Evolutionary conservation across 2,888 invertebrate species (phyloP).

Genomic region (Catotricha subobsoleta): DNA sequence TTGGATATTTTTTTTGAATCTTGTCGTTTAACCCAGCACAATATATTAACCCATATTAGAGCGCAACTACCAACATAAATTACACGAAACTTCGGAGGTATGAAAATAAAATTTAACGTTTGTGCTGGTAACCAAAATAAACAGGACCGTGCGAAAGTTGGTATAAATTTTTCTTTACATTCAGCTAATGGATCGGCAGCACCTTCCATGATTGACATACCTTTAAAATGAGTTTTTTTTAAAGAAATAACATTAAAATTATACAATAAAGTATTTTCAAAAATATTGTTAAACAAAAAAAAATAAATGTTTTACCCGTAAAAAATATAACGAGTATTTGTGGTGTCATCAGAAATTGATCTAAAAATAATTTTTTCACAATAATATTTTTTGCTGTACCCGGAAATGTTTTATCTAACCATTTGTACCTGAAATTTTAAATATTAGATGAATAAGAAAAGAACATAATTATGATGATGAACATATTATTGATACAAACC

Average conservation of each 20-base stretch:
- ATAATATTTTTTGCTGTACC: conserved; percentile 46
- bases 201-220: conserved; percentile 56
- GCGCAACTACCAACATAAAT: conserved; percentile 61
- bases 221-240: conserved; percentile 29
- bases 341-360: conserved; percentile 64
- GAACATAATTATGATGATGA: background rate
- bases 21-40: conserved; percentile 61
- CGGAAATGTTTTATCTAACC: conserved; percentile 48
- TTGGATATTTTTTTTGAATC: background rate
- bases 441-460: conserved; percentile 8
- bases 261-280: background rate
- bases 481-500: conserved; percentile 29
- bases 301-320: conserved; percentile 36
- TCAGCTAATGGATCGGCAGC: conserved; percentile 52
- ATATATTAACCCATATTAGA: conserved; percentile 68
- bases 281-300: background rate
- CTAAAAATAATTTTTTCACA: conserved; percentile 48
- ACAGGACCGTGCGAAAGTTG: conserved; percentile 57
- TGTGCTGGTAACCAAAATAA: conserved; percentile 72
- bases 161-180: conserved; percentile 47
- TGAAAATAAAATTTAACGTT: conserved; percentile 52
- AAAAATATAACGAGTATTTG: conserved; percentile 51
- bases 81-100: conserved; percentile 55
- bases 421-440: conserved; percentile 48
- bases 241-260: background rate